These are phyloP conservation scores for Triops cancriformis DNA, from an alignment of 1,140 invertebrate genomes.

Conservation along the genomic window DNA sequence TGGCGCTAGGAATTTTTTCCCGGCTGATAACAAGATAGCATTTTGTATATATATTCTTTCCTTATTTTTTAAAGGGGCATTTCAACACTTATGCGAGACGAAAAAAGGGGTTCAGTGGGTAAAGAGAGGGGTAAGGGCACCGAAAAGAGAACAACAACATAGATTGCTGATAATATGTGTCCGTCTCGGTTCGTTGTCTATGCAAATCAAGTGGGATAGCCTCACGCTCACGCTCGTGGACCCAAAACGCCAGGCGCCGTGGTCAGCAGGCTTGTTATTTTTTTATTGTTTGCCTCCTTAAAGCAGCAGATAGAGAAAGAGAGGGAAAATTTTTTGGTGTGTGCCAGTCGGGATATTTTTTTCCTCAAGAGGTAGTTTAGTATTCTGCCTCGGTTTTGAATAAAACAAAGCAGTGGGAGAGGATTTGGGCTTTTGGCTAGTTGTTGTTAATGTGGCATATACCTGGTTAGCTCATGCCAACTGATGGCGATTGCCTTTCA, in stretches of 20 bases:
- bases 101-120: too few relatives aligned
- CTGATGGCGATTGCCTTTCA: background rate
- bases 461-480: background rate
- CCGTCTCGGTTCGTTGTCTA: background rate
- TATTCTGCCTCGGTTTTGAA: background rate
- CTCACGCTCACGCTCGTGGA: background rate
- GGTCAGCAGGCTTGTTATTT: constrained; percentile 9
- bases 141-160: background rate
- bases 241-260: background rate
- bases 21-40: too few relatives aligned
- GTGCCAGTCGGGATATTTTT: background rate
- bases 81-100: too few relatives aligned
- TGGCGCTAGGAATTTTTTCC: too few relatives aligned
- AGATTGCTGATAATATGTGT: constrained; percentile 1
- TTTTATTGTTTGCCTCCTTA: too few relatives aligned
- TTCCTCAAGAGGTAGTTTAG: background rate
- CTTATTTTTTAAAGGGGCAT: too few relatives aligned
- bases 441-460: background rate
- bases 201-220: background rate
- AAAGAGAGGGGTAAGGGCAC: too few relatives aligned
- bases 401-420: background rate
- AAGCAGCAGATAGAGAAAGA: background rate
- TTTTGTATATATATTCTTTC: too few relatives aligned
- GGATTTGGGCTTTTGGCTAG: background rate
- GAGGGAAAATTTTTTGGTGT: background rate